Evolutionary conservation across 1,140 invertebrate species (phyloP).

Genomic region (Aphelinus atriplicis): DNA sequence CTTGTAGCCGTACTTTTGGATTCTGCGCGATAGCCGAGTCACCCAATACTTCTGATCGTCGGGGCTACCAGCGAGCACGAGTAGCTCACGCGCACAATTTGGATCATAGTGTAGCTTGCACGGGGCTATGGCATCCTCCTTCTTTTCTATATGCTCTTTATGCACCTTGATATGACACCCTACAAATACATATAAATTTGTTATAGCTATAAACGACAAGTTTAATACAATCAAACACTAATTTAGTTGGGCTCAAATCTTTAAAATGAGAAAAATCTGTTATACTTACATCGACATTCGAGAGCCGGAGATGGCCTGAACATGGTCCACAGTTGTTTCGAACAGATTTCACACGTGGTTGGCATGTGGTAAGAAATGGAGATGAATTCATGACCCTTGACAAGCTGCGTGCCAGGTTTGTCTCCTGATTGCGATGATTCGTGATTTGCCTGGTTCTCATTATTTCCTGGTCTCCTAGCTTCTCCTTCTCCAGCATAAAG

Average conservation of each 20-base stretch:
- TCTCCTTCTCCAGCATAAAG: constrained; percentile 94
- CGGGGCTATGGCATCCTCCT: constrained; percentile 84
- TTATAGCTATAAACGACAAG: too few species aligned
- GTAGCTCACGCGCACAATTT: constrained; percentile 89
- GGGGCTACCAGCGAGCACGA: constrained; percentile 83
- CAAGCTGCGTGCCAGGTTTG: constrained; percentile 80
- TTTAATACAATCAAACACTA: neutral
- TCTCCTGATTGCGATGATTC: constrained; percentile 67
- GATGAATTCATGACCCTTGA: constrained; percentile 97
- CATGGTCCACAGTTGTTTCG: constrained; percentile 96
- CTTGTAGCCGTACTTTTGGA: constrained; percentile 93
- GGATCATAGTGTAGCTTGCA: constrained; percentile 95
- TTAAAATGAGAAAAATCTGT: too few species aligned
- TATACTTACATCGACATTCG: constrained; percentile 89
- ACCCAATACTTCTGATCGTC: constrained; percentile 96
- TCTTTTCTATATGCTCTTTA: constrained; percentile 91
- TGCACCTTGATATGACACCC: constrained; percentile 97
- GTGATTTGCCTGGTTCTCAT: constrained; percentile 61
- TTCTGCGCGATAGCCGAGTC: constrained; percentile 86
- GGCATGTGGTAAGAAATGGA: constrained; percentile 98
- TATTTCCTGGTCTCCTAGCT: constrained; percentile 84
- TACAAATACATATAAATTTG: constrained; percentile 57
- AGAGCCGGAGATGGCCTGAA: constrained; percentile 95
- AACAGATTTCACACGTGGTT: constrained; percentile 96
- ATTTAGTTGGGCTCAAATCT: neutral